These are phyloP conservation scores for Chaenogobius annularis DNA, from an alignment of 2,113 vertebrate species.

Conservation along the genomic window DNA sequence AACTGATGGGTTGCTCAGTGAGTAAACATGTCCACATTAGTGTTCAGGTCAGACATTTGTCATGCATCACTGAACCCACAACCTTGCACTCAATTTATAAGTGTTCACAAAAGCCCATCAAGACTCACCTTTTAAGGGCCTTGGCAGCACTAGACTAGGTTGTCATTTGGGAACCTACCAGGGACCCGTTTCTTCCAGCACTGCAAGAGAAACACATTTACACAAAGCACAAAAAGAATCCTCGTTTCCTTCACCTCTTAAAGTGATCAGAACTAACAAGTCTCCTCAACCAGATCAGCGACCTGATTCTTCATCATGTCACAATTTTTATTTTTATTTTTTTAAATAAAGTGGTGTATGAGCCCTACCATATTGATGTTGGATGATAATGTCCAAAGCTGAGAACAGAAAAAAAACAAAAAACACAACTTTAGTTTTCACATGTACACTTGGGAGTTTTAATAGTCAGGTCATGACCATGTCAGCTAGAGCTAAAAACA, in stretches of 20 bases:
- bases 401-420: neutral
- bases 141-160: too few species aligned
- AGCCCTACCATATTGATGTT: neutral
- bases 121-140: too few species aligned
- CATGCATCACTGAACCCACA: conserved; percentile 67
- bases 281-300: conserved; percentile 1
- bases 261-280: neutral
- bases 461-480: conserved; percentile 22
- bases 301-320: conserved; percentile 5
- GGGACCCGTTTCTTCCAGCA: too few species aligned
- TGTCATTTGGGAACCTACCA: too few species aligned
- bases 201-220: neutral
- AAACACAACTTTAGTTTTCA: neutral
- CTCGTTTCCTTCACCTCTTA: neutral
- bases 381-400: neutral
- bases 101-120: neutral
- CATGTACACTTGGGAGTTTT: neutral
- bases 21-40: conserved; percentile 62
- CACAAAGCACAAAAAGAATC: neutral
- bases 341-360: too few species aligned
- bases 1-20: conserved; percentile 58
- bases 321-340: neutral
- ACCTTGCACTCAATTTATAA: neutral
- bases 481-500: conserved; percentile 81
- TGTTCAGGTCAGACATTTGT: conserved; percentile 83